Percentiles rank a stretch among this genome's conserved stretches.
phyloP scores from a whole-genome alignment of 2,888 invertebrate species.

The Epirrhoe tristata region DNA sequence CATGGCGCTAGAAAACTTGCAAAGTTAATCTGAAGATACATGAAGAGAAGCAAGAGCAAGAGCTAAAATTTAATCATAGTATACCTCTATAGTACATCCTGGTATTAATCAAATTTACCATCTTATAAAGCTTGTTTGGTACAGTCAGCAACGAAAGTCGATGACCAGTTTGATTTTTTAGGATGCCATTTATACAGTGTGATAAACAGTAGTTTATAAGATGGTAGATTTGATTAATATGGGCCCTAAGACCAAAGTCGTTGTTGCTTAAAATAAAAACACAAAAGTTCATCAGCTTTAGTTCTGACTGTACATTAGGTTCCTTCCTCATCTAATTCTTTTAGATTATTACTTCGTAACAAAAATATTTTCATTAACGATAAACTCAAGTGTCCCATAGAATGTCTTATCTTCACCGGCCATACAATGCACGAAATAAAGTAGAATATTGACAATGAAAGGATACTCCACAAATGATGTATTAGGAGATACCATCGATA shows the following conservation, averaged over 20 bases:
- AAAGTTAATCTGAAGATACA: not conserved
- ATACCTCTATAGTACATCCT: too few species aligned
- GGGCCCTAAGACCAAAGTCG: too few species aligned
- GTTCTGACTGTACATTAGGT: not conserved
- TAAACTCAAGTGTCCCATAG: conserved; percentile 32
- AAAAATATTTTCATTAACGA: conserved; percentile 16
- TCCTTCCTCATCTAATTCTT: not conserved
- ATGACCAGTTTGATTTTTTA: too few species aligned
- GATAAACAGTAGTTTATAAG: too few species aligned
- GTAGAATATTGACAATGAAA: conserved; percentile 47
- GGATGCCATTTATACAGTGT: too few species aligned
- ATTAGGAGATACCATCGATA: conserved; percentile 47
- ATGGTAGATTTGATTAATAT: too few species aligned
- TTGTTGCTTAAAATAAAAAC: too few species aligned
- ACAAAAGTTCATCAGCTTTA: not conserved
- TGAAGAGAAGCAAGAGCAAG: too few species aligned
- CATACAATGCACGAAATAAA: conserved; percentile 41
- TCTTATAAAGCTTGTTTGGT: too few species aligned
- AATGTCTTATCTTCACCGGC: conserved; percentile 41
- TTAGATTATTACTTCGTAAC: not conserved
- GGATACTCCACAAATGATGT: conserved; percentile 49
- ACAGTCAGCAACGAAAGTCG: too few species aligned
- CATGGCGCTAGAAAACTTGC: not conserved
- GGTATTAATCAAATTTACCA: too few species aligned
- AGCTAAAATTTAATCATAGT: too few species aligned